Base-by-base conservation (phyloP, 2,888 invertebrate species). In the Tetranychus truncatus region DNA sequence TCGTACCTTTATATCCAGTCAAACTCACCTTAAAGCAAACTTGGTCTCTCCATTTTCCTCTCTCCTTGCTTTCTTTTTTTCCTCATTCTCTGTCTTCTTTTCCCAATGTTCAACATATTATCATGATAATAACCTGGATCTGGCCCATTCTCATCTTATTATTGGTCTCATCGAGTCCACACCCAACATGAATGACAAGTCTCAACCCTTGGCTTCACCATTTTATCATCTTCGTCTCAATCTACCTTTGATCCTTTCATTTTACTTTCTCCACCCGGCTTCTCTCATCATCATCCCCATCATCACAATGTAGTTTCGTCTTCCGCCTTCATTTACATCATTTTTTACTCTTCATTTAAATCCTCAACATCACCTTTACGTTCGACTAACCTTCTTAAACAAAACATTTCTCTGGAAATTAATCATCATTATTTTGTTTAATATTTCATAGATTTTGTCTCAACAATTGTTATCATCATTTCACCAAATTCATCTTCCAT, bases 61-160 rank as follows among this genome's bases (percentile, higher is more conserved):
- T 72, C 8, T 21, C 72, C 72, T 72, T 45, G 8, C 44, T 72
- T 24, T 72, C 24, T 72, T 24, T 72, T 15, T 72, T 44, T 45
- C 34, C 34, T 45, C 34, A 15, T 44, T 34, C 11, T 20, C 20
- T 20, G 6, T 20, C 20, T 34, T n/a, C 7, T n/a, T 34, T n/a
- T 20, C 8, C 44, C 20, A 55, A 55, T 55, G 6, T 55, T 55
- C 55, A 15, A 55, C 34, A 34, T 34, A n/a, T 9, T 18, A 24
- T 20, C 21, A 69, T 69, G 69, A 20, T 20, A 11, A 24, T 24
- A 24, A 24, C 34, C 69, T 69, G 69, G 21, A 24, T 11, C 34
- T 69, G 69, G 69, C 69, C 34, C n/a, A 24, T 24, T 24, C 69
- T 69, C 21, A 24, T 69, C 21, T 69, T 9, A 24, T 69, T 24